Evolutionary conservation across 2,797 vertebrate genomes (phyloP).

Genomic region (Chloroceryle amazona): DNA sequence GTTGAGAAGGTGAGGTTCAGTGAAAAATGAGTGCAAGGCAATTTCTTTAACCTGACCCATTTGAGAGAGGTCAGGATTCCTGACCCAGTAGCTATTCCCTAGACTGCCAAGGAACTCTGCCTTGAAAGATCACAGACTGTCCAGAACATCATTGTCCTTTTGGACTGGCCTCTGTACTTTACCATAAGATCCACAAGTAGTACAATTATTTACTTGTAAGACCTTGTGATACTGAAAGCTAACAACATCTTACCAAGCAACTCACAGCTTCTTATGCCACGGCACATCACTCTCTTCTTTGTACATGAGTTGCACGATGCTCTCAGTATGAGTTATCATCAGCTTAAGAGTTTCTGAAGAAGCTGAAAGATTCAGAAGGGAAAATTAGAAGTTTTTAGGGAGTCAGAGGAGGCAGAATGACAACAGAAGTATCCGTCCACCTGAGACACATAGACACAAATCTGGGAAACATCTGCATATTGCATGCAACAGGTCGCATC

Average conservation of each 20-base stretch:
- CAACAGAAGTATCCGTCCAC: slow-evolving; percentile 19
- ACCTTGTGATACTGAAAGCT: neutral
- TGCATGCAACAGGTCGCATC: slow-evolving; percentile 58
- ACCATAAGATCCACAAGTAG: neutral
- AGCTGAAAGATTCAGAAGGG: neutral
- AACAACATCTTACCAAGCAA: neutral
- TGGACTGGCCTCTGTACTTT: neutral
- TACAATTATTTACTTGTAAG: neutral
- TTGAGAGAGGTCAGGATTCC: neutral
- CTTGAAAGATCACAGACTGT: neutral
- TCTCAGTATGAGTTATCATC: neutral
- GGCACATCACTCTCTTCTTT: neutral
- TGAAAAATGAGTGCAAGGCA: neutral
- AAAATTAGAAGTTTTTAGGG: neutral
- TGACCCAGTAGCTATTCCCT: neutral
- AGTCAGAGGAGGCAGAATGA: neutral
- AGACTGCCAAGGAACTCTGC: neutral
- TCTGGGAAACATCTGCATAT: slow-evolving; percentile 46
- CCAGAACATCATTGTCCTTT: neutral
- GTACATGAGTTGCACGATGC: fast-evolving
- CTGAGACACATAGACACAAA: slow-evolving; percentile 31
- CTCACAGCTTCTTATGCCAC: neutral
- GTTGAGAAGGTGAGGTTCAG: neutral
- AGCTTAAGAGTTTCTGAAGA: neutral
- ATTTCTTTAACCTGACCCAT: neutral